Evolutionary conservation across 2,888 invertebrate genomes (phyloP).

Genomic region (Argyresthia goedartella): DNA sequence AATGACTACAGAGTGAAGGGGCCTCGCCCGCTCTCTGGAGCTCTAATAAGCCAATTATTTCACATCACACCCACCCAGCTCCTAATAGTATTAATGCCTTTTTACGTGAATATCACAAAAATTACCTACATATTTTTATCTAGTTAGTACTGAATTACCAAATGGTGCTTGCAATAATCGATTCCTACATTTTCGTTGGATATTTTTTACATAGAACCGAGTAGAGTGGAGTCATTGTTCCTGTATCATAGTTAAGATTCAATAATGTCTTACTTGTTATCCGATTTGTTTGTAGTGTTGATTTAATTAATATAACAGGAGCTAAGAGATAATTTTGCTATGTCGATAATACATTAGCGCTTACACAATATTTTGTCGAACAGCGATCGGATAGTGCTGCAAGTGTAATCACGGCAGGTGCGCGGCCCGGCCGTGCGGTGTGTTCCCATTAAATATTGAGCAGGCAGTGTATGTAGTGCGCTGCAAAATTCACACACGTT

Average conservation of each 20-base stretch:
- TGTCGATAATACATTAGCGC: background rate
- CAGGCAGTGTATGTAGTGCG: conserved; percentile 34
- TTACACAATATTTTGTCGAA: background rate
- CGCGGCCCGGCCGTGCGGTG: conserved; percentile 17
- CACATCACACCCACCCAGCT: background rate
- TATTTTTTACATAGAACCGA: too few species aligned
- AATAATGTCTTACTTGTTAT: background rate
- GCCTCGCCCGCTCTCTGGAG: too few species aligned
- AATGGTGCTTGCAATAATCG: background rate
- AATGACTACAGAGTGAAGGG: conserved; percentile 9
- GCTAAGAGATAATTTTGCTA: background rate
- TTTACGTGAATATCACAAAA: background rate
- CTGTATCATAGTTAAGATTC: too few species aligned
- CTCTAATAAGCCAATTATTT: conserved; percentile 2
- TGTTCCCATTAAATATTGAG: conserved; percentile 50
- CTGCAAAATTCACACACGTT: conserved; percentile 19
- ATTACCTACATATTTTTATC: background rate
- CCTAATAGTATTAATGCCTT: background rate
- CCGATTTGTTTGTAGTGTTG: background rate
- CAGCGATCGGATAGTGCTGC: background rate
- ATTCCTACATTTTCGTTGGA: too few species aligned
- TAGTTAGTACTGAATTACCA: background rate
- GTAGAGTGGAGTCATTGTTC: too few species aligned
- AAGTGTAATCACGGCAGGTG: conserved; percentile 10
- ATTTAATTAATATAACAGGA: background rate